Percentiles rank a stretch among this genome's conserved stretches.
These are phyloP conservation scores for Epicauta chinensis DNA, from an alignment of 1,140 invertebrate genomes.

Conservation along the genomic window DNA sequence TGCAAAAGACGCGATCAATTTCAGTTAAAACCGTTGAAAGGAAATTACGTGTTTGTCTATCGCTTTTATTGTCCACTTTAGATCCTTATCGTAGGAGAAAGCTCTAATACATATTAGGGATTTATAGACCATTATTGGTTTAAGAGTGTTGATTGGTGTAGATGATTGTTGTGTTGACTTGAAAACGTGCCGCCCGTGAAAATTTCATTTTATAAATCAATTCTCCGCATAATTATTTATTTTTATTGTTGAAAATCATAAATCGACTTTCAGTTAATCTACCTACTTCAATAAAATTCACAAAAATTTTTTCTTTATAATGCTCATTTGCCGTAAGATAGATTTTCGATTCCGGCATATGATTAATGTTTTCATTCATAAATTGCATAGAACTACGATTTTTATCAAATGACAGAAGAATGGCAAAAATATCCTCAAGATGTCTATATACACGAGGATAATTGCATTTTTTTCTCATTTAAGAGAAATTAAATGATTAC, in stretches of 20 bases:
- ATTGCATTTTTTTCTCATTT: too few species aligned
- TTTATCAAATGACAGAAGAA: constrained; percentile 18
- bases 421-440: neutral
- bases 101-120: constrained; percentile 27
- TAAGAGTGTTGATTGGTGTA: constrained; percentile 18
- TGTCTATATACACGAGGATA: neutral
- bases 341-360: constrained; percentile 27
- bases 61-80: constrained; percentile 23
- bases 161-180: too few species aligned
- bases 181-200: too few species aligned
- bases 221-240: too few species aligned
- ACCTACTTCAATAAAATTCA: too few species aligned
- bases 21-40: constrained; percentile 10
- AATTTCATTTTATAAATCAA: too few species aligned
- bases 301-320: neutral
- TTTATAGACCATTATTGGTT: constrained; percentile 31
- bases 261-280: too few species aligned
- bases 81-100: constrained; percentile 28
- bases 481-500: too few species aligned
- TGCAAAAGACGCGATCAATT: constrained; percentile 13
- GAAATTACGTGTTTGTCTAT: constrained; percentile 29
- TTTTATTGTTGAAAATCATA: too few species aligned
- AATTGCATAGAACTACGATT: constrained; percentile 13
- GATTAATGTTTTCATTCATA: constrained; percentile 28
- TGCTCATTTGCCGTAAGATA: constrained; percentile 23